A percentile compares a stretch with the other conserved stretches of the same genome.
These are phyloP conservation scores for Gnathonemus longibarbis DNA, from an alignment of 2,113 vertebrate genomes.

Conservation along the genomic window DNA sequence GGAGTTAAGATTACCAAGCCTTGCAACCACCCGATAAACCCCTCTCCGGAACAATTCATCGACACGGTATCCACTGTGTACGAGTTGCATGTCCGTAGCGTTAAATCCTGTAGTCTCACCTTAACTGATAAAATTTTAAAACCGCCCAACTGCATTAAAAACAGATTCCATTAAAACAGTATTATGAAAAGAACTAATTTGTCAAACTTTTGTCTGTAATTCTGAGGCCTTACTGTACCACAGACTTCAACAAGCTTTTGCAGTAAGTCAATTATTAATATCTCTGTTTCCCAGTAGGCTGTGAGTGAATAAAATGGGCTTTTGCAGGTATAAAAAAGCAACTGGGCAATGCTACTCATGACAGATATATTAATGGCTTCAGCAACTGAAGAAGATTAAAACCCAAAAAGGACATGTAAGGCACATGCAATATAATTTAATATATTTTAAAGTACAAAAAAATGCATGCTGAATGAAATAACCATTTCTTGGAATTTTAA, in stretches of 20 bases:
- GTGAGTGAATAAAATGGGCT: neutral
- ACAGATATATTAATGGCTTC: neutral
- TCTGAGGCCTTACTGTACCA: neutral
- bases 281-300: neutral
- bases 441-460: neutral
- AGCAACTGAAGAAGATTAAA: neutral
- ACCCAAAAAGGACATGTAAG: neutral
- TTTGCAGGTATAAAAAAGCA: conserved; percentile 1
- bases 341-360: neutral
- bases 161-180: neutral
- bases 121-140: neutral
- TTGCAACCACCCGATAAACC: neutral
- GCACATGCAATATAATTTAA: neutral
- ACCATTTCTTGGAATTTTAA: neutral
- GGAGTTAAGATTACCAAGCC: neutral
- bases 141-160: neutral
- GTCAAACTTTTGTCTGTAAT: neutral
- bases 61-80: neutral
- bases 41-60: neutral
- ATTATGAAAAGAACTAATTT: neutral
- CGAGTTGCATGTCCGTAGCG: neutral
- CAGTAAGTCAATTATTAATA: neutral
- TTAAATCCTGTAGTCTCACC: neutral
- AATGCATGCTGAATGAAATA: neutral
- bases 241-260: neutral